Conservation (phyloP, 2,113 vertebrate species). For the Eurypyga helias region DNA sequence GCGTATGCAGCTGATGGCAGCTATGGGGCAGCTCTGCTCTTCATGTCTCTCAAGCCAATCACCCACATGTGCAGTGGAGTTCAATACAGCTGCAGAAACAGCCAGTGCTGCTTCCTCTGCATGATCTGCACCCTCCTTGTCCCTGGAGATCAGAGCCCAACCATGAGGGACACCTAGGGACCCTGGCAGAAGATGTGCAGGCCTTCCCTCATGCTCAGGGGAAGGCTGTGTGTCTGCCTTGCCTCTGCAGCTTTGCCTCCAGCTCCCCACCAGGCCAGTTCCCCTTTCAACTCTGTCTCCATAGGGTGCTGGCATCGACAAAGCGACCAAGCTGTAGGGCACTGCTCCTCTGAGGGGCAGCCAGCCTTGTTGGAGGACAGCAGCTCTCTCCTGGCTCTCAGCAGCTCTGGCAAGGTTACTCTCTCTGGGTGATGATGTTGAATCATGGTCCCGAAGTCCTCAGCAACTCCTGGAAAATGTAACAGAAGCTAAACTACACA, state of each 20-base stretch:
- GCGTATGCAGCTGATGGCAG: neutral
- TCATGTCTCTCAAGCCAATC: too few relatives aligned
- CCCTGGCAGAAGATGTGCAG: neutral
- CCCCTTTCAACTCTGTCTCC: neutral
- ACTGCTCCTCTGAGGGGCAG: too few relatives aligned
- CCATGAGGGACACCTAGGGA: rapidly evolving
- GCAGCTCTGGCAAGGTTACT: neutral
- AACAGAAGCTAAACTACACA: neutral
- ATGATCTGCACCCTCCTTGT: neutral
- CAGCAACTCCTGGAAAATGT: neutral
- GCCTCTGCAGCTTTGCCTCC: neutral
- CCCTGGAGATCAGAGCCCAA: neutral
- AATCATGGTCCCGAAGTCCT: neutral
- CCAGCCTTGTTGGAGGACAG: neutral
- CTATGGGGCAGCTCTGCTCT: neutral
- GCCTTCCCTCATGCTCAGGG: neutral
- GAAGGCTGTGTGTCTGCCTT: neutral
- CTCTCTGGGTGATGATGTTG: rapidly evolving
- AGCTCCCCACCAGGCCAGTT: neutral
- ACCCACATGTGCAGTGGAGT: neutral
- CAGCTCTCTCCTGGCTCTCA: neutral
- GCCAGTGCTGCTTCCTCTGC: neutral
- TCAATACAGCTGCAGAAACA: neutral
- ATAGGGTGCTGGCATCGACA: neutral
- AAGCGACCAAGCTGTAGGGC: rapidly evolving